These are phyloP conservation scores for Andrena bucephala DNA, from an alignment of 2,888 invertebrate species.

Conservation along the genomic window DNA sequence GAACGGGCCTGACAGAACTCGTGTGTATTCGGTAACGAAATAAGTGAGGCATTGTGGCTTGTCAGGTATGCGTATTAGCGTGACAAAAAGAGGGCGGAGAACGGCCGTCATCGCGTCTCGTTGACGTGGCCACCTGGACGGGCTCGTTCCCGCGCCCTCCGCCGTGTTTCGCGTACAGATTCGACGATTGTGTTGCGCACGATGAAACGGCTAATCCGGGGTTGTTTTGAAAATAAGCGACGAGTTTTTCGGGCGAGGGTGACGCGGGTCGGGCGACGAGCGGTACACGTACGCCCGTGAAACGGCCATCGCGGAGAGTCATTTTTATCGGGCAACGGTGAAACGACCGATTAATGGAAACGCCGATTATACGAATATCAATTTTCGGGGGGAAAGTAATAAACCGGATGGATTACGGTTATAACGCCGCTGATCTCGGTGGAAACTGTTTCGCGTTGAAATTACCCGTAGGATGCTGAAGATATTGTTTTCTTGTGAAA, in stretches of 20 bases:
- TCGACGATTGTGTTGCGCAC: slow-evolving; percentile 54
- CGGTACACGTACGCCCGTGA: slow-evolving; percentile 8
- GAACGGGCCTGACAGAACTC: slow-evolving; percentile 28
- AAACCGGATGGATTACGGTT: not conserved
- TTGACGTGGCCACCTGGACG: slow-evolving; percentile 65
- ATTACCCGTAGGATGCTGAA: not conserved
- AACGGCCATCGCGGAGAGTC: slow-evolving; percentile 25
- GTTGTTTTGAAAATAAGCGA: slow-evolving; percentile 75
- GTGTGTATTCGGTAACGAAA: slow-evolving; percentile 64
- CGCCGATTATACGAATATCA: slow-evolving; percentile 37
- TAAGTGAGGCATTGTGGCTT: slow-evolving; percentile 69
- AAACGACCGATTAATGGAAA: slow-evolving; percentile 22
- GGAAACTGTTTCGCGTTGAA: not conserved
- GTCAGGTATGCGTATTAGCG: slow-evolving; percentile 70
- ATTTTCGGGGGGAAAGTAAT: slow-evolving; percentile 26
- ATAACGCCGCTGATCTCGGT: not conserved
- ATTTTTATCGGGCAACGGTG: slow-evolving; percentile 1
- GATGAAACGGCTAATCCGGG: slow-evolving; percentile 68
- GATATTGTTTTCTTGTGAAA: not conserved
- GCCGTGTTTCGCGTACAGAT: slow-evolving; percentile 39
- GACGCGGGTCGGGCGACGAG: not conserved
- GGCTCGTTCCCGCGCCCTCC: slow-evolving; percentile 12
- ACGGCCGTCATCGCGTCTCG: slow-evolving; percentile 47
- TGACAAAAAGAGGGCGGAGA: slow-evolving; percentile 37
- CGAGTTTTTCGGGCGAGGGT: slow-evolving; percentile 28